Evolutionary conservation across 2,797 vertebrate species (phyloP).

Genomic region (Schizothorax lantsangensis): DNA sequence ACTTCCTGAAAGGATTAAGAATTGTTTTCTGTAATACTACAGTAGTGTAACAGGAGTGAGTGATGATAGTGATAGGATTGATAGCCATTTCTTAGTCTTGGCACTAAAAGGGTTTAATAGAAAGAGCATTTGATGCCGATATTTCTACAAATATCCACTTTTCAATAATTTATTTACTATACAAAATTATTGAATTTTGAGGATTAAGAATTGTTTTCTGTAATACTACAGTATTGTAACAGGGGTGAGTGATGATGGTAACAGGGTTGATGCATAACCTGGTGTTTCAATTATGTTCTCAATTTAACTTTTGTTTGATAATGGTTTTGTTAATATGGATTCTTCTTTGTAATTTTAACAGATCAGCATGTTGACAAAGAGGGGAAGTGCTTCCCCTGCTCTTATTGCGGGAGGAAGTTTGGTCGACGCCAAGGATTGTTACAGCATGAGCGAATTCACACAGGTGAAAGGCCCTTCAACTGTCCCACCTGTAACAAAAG

Average conservation of each 20-base stretch:
- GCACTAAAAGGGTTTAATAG: background rate
- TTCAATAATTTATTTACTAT: background rate
- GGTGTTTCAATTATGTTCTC: background rate
- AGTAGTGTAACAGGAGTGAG: background rate
- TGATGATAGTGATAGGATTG: background rate
- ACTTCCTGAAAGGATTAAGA: background rate
- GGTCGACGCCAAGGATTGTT: constrained; percentile 42
- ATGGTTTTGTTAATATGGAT: background rate
- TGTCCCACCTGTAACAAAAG: constrained; percentile 55
- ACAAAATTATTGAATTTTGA: background rate
- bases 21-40: background rate
- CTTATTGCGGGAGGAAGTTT: constrained; percentile 49
- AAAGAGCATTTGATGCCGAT: background rate
- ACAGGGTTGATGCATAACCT: background rate
- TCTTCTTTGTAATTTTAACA: constrained; percentile 1
- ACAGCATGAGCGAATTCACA: constrained; percentile 55
- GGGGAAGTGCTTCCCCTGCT: constrained; percentile 47
- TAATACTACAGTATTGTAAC: background rate
- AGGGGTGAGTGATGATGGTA: background rate
- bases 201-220: background rate
- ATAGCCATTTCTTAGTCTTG: background rate
- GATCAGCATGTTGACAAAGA: constrained; percentile 34
- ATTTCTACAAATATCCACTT: background rate
- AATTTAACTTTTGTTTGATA: background rate
- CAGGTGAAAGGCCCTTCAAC: constrained; percentile 49